phyloP scores from a whole-genome alignment of 2,113 vertebrate genomes.

The Oophaga pumilio region DNA sequence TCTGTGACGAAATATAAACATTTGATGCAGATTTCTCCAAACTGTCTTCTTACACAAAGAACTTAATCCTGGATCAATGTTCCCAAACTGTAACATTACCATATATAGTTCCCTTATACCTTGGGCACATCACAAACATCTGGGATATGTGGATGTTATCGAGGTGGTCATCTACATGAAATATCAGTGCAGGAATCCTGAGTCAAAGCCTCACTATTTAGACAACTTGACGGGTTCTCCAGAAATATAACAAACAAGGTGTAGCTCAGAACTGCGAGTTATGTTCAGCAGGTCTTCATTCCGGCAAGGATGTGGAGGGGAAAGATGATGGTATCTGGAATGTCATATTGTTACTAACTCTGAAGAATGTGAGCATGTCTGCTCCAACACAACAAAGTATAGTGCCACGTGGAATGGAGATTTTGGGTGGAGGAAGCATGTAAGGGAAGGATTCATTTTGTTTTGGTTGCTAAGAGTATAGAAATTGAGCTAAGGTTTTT shows the following conservation, averaged over 20 bases:
- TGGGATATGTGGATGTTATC: conserved; percentile 27
- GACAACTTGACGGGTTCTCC: conserved; percentile 31
- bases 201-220: conserved; percentile 46
- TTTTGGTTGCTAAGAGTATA: not conserved
- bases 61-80: conserved; percentile 16
- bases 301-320: conserved; percentile 8
- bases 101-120: conserved; percentile 48
- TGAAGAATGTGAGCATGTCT: conserved; percentile 11
- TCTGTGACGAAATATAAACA: conserved; percentile 4
- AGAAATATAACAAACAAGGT: not conserved
- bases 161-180: conserved; percentile 10
- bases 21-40: conserved; percentile 20
- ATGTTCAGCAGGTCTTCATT: conserved; percentile 27
- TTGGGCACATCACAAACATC: conserved; percentile 14
- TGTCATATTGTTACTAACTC: not conserved
- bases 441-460: not conserved
- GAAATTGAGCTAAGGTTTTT: not conserved
- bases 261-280: not conserved
- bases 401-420: not conserved
- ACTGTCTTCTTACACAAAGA: conserved; percentile 25
- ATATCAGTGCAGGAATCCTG: not conserved
- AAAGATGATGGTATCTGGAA: conserved; percentile 6
- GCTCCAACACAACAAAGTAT: not conserved
- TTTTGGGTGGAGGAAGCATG: not conserved
- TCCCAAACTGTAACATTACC: conserved; percentile 46